Conservation (phyloP, 2,888 invertebrate genomes). For the Junonia oenone region DNA sequence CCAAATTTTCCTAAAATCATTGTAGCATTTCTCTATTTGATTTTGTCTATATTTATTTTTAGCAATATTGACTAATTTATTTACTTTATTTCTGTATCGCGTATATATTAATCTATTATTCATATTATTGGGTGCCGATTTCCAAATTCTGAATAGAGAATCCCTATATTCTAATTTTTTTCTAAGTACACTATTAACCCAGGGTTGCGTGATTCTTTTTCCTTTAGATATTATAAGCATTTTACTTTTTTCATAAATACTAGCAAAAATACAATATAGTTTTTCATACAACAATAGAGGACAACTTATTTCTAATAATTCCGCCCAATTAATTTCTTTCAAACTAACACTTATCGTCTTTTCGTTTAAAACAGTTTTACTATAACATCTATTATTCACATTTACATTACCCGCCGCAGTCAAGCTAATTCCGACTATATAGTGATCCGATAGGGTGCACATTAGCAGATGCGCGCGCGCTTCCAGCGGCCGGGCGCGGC, state of each 20-base stretch:
- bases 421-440: not conserved
- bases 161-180: slow-evolving; percentile 11
- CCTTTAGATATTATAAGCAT: not conserved
- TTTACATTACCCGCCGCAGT: not conserved
- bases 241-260: not conserved
- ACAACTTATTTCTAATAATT: not conserved
- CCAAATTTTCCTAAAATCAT: slow-evolving; percentile 18
- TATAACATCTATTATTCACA: not conserved
- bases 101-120: slow-evolving; percentile 18
- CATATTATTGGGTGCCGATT: slow-evolving; percentile 14
- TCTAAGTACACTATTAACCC: slow-evolving; percentile 3
- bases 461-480: not conserved
- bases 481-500: not conserved
- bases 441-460: not conserved
- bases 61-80: slow-evolving; percentile 17
- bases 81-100: slow-evolving; percentile 17
- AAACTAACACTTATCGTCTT: not conserved
- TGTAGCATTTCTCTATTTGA: slow-evolving; percentile 13
- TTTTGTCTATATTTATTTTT: slow-evolving; percentile 17
- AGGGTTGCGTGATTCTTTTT: not conserved
- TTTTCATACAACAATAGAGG: not conserved
- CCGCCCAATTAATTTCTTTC: not conserved
- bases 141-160: slow-evolving; percentile 19
- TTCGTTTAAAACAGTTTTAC: not conserved
- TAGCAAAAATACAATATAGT: not conserved